A percentile compares a stretch with the other conserved stretches of the same genome.
Evolutionary conservation across 2,113 vertebrate genomes (phyloP).

Genomic region (Myrmecophaga tridactyla): DNA sequence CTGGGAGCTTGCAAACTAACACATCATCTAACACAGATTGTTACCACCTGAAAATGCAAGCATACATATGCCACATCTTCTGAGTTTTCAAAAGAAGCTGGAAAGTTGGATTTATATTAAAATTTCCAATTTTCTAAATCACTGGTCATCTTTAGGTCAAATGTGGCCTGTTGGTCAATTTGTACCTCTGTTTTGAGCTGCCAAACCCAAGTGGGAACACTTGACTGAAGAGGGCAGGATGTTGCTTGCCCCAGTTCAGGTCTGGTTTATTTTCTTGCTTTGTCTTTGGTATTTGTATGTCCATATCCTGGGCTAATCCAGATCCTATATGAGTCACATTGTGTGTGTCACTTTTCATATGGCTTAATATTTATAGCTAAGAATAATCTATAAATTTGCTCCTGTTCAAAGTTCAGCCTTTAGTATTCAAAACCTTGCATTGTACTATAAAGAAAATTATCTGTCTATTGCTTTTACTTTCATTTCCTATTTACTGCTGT

Average conservation of each 20-base stretch:
- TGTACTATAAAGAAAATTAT: not conserved
- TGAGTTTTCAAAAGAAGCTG: not conserved
- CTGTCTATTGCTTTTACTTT: no score
- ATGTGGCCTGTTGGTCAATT: not conserved
- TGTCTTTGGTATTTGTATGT: not conserved
- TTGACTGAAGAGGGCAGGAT: not conserved
- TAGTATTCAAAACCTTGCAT: conserved; percentile 7
- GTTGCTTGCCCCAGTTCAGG: not conserved
- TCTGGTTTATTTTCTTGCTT: not conserved
- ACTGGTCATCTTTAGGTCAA: not conserved
- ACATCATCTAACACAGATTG: not conserved
- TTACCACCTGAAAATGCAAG: not conserved
- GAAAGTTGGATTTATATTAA: not conserved
- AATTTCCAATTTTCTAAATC: not conserved
- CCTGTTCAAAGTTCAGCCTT: not conserved
- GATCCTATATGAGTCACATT: not conserved
- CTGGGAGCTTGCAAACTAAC: no score
- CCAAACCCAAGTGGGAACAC: not conserved
- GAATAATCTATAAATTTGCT: not conserved
- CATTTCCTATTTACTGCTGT: not conserved
- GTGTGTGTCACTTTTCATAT: not conserved
- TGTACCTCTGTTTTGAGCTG: not conserved
- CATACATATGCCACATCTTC: not conserved
- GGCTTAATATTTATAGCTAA: not conserved
- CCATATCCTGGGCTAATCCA: not conserved